phyloP scores from a whole-genome alignment of 2,888 invertebrate genomes.

The Cerastis leucographa region DNA sequence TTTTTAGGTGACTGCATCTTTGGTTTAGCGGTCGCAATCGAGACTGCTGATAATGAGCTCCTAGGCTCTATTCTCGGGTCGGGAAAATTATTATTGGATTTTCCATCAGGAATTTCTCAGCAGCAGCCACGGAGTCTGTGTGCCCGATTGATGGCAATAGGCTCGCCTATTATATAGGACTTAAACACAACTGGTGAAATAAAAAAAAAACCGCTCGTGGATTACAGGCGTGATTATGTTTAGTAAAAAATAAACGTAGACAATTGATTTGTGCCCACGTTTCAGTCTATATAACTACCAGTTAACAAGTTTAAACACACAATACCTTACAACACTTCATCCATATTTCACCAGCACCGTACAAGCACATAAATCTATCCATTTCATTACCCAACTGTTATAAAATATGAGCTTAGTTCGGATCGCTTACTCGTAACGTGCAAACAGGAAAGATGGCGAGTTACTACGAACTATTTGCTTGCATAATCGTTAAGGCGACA shows the following conservation, averaged over 20 bases:
- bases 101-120: too few relatives aligned
- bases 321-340: constrained; percentile 18
- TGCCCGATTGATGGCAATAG: too few relatives aligned
- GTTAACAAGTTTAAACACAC: constrained; percentile 11
- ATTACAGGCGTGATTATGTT: too few relatives aligned
- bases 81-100: too few relatives aligned
- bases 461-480: constrained; percentile 42
- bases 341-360: constrained; percentile 31
- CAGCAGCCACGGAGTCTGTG: too few relatives aligned
- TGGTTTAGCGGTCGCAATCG: too few relatives aligned
- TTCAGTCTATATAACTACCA: background rate
- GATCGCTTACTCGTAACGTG: constrained; percentile 2
- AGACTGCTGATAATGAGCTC: too few relatives aligned
- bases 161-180: too few relatives aligned
- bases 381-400: constrained; percentile 47
- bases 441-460: constrained; percentile 54
- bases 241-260: background rate
- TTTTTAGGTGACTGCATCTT: too few relatives aligned
- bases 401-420: constrained; percentile 44
- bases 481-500: constrained; percentile 45
- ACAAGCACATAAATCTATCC: constrained; percentile 16
- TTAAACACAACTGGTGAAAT: too few relatives aligned
- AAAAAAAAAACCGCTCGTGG: too few relatives aligned
- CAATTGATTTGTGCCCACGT: background rate
- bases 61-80: too few relatives aligned